Conservation (phyloP, 2,888 invertebrate species). For the Lapara coniferarum region DNA sequence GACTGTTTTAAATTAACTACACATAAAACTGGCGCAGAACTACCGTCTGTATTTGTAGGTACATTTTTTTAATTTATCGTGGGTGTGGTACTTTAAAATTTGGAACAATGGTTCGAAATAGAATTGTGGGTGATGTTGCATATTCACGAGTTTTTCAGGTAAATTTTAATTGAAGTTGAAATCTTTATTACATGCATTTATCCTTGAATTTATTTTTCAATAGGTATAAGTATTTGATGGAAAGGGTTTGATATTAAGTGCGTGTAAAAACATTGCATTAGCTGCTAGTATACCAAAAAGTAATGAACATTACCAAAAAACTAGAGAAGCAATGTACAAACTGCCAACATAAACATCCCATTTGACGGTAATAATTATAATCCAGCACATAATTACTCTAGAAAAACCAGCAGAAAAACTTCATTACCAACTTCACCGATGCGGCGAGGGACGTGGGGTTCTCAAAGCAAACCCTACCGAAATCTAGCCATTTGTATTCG, state of each 20-base stretch:
- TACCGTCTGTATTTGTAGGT: conserved; percentile 7
- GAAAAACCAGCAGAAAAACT: neutral
- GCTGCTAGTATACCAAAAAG: too few species aligned
- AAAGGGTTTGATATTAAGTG: too few species aligned
- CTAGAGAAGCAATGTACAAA: neutral
- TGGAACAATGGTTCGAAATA: neutral
- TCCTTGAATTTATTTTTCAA: too few species aligned
- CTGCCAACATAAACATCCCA: neutral
- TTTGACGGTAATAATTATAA: neutral
- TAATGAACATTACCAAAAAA: too few species aligned
- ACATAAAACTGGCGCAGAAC: conserved; percentile 1
- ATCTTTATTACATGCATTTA: neutral
- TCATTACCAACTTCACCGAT: conserved; percentile 17
- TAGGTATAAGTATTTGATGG: too few species aligned
- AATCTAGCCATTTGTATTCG: conserved; percentile 36
- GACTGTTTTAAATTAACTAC: conserved; percentile 11
- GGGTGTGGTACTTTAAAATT: neutral
- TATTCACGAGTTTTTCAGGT: neutral
- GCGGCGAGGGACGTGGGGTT: neutral
- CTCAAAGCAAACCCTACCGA: conserved; percentile 23
- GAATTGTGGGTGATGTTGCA: neutral
- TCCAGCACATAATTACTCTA: neutral
- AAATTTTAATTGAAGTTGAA: neutral
- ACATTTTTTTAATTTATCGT: conserved; percentile 9
- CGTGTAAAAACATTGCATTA: too few species aligned